phyloP scores from a whole-genome alignment of 2,797 vertebrate species.

The Buphagus erythrorhynchus region DNA sequence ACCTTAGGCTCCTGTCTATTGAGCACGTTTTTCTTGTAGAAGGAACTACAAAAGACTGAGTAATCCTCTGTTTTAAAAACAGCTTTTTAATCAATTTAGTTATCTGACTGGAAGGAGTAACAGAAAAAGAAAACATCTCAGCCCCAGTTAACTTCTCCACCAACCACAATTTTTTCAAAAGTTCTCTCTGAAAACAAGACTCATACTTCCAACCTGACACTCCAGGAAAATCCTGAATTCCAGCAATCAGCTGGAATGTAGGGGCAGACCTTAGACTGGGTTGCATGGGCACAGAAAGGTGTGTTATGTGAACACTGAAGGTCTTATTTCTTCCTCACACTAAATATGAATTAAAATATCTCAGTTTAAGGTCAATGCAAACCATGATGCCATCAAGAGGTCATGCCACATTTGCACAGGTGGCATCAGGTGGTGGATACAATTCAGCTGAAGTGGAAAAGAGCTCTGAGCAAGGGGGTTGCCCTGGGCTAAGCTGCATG shows the following conservation, averaged over 20 bases:
- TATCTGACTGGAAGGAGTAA: constrained; percentile 60
- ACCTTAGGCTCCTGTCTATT: not conserved
- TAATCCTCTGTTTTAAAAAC: constrained; percentile 68
- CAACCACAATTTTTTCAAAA: constrained; percentile 39
- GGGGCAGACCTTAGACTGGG: not conserved
- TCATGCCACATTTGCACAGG: not conserved
- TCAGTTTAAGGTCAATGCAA: not conserved
- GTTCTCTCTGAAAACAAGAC: not conserved
- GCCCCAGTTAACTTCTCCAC: constrained; percentile 8
- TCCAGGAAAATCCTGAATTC: not conserved
- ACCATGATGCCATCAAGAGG: not conserved
- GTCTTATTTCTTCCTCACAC: not conserved
- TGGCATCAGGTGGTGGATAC: not conserved
- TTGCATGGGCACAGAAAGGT: not conserved
- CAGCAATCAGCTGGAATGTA: not conserved
- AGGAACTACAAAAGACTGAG: constrained; percentile 57
- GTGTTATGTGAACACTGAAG: not conserved
- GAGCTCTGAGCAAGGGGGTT: not conserved
- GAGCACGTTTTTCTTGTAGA: not conserved
- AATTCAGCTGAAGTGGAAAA: not conserved
- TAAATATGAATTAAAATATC: not conserved
- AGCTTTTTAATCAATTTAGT: constrained; percentile 49
- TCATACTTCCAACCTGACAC: not conserved
- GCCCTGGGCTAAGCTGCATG: not conserved
- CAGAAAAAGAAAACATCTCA: constrained; percentile 45